A percentile compares a stretch with the other conserved stretches of the same genome.
Conservation (phyloP, 2,113 vertebrate genomes). For the Seriola dumerili region DNA sequence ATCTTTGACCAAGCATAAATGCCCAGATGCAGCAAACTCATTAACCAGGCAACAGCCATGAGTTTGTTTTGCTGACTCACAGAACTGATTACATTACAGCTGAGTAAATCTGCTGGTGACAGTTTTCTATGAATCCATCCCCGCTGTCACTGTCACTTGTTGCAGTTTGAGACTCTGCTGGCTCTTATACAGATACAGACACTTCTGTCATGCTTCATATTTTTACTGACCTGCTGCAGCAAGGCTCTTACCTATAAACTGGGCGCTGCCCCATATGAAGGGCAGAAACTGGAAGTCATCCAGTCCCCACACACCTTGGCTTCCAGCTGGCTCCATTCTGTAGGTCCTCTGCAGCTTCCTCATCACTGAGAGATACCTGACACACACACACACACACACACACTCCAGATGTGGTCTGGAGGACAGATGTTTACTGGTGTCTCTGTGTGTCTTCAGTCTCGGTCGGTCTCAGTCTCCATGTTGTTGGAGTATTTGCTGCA, state of each 20-base stretch:
- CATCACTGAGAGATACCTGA: conserved; percentile 95
- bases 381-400: background rate
- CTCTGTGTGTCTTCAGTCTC: conserved; percentile 80
- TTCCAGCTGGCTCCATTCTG: conserved; percentile 97
- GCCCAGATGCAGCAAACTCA: too few species aligned
- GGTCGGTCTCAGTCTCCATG: conserved; percentile 81
- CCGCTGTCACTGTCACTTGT: too few species aligned
- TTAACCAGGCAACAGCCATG: too few species aligned
- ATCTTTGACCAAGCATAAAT: too few species aligned
- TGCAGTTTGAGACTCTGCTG: too few species aligned
- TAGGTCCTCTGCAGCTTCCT: conserved; percentile 95
- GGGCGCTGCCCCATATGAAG: conserved; percentile 98
- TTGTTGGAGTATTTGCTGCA: conserved; percentile 88
- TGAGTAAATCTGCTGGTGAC: too few species aligned
- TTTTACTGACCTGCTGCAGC: background rate
- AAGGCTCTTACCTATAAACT: conserved; percentile 86
- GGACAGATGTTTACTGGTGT: background rate
- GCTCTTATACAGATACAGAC: too few species aligned
- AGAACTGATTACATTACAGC: too few species aligned
- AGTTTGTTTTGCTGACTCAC: too few species aligned
- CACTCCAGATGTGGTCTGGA: background rate
- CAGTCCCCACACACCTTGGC: conserved; percentile 98
- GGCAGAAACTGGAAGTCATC: conserved; percentile 99
- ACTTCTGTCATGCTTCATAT: background rate
- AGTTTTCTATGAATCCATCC: too few species aligned